Percentiles rank a stretch among this genome's conserved stretches.
Conservation (phyloP, 2,113 vertebrate species). For the Alosa alosa region DNA sequence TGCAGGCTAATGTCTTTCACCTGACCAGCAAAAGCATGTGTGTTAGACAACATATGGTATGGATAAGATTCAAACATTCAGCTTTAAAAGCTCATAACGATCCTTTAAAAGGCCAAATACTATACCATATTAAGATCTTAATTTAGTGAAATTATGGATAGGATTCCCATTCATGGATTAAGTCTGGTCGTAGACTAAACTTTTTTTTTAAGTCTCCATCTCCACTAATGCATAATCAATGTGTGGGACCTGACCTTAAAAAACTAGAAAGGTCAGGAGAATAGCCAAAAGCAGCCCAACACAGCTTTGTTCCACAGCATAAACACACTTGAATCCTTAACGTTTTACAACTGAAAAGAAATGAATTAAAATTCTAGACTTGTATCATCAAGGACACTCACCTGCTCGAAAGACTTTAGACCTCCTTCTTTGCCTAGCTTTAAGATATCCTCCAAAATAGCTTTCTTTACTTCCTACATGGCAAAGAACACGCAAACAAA, state of each 20-base stretch:
- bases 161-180: no score
- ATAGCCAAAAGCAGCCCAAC: background rate
- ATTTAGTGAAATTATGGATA: no score
- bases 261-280: background rate
- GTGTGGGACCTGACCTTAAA: no score
- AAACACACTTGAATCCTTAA: background rate
- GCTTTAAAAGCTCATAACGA: no score
- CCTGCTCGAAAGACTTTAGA: constrained; percentile 97
- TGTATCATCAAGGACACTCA: constrained; percentile 54
- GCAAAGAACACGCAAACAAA: background rate
- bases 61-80: background rate
- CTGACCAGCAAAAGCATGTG: constrained; percentile 59
- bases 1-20: constrained; percentile 85
- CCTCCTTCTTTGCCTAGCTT: constrained; percentile 85
- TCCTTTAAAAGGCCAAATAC: no score
- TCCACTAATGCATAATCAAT: no score
- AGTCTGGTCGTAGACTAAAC: no score
- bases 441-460: constrained; percentile 85
- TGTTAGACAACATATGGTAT: background rate
- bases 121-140: no score
- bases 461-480: constrained; percentile 80
- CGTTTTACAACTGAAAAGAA: background rate
- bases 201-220: no score
- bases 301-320: background rate
- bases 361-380: background rate